phyloP scores from a whole-genome alignment of 53 echinoderm and acorn worm genomes.

The Stichopus horrens region DNA sequence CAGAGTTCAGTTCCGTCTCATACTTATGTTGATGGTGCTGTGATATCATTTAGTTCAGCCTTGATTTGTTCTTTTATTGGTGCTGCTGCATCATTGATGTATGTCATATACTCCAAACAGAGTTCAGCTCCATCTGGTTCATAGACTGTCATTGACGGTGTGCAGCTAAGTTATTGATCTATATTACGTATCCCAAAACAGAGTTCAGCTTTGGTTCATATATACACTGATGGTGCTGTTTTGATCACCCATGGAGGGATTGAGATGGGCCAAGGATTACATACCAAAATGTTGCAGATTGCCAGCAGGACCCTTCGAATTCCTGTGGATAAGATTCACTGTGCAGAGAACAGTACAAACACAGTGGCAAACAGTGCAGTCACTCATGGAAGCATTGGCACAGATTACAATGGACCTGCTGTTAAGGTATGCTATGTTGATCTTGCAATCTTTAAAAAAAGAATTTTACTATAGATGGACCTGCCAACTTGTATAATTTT shows the following conservation, averaged over 20 bases:
- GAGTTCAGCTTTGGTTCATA: conserved; percentile 79
- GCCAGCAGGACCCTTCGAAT: conserved; percentile 61
- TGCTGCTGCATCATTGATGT: too few species aligned
- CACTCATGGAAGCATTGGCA: conserved; percentile 54
- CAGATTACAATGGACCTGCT: conserved; percentile 63
- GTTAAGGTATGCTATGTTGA: conserved; percentile 46
- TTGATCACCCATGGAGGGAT: conserved; percentile 70
- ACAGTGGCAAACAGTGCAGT: conserved; percentile 53
- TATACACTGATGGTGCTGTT: conserved; percentile 79
- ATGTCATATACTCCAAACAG: too few species aligned
- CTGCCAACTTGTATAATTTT: too few species aligned
- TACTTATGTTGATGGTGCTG: too few species aligned
- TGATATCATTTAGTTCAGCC: too few species aligned
- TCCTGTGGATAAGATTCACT: conserved; percentile 52
- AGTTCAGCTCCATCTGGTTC: too few species aligned
- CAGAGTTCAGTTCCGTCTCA: too few species aligned
- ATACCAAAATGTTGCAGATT: conserved; percentile 85
- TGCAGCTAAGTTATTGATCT: too few species aligned
- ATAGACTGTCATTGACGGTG: too few species aligned
- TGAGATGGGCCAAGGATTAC: conserved; percentile 91
- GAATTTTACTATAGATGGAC: too few species aligned
- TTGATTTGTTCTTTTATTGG: too few species aligned
- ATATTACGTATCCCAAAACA: neutral
- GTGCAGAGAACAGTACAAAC: conserved; percentile 51
- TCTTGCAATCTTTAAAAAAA: too few species aligned